Evolutionary conservation across 2,113 vertebrate species (phyloP), one percentile per base, ranked within the genome.

Genomic region (Cariama cristata): DNA sequence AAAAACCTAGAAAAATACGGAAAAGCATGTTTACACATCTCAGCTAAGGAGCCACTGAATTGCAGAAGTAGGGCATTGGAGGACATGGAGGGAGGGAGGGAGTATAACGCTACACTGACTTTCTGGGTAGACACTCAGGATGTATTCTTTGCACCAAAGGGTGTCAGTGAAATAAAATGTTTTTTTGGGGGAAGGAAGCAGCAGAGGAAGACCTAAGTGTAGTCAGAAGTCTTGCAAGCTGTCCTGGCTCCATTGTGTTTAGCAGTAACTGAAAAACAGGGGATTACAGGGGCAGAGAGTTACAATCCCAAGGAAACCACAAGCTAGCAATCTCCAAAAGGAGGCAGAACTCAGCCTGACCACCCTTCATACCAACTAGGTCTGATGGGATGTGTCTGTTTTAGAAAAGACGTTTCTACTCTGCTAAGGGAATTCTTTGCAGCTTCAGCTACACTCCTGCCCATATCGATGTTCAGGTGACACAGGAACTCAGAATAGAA

Each of bases 311-410:
- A 58, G 17, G 30, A 58, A 80, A 76, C 1, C 8, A 63, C 28
- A 88, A 87, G 7, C 3, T 42, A 71, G 5, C 11, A 64, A 12
- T 53, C 11, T 60, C 21, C n/a, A 73, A 45, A 63, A 92, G 45
- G 35, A 66, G 24, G 30, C 40, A 93, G 59, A 90, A 83, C 30
- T 93, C 42, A 58, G 20, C 40, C 20, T 83, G 45, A 85, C 4
- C 4, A 5, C 1, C 1, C 16, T 63, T 67, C 32, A 38, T 26
- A 8, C 8, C 8, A 8, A 14, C 8, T 40, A 67, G 4, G 47
- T 73, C 30, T 63, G 22, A 69, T 8, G 10, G 14, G 17, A 55
- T 64, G 14, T 49, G 7, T 4, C 26, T 27, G 44, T 81, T 88
- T 83, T 60, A 73, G 15, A 58, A 45, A 73, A 69, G 15, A 9